These are phyloP conservation scores for Cossypha caffra DNA, from an alignment of 2,797 vertebrate species.

Conservation along the genomic window DNA sequence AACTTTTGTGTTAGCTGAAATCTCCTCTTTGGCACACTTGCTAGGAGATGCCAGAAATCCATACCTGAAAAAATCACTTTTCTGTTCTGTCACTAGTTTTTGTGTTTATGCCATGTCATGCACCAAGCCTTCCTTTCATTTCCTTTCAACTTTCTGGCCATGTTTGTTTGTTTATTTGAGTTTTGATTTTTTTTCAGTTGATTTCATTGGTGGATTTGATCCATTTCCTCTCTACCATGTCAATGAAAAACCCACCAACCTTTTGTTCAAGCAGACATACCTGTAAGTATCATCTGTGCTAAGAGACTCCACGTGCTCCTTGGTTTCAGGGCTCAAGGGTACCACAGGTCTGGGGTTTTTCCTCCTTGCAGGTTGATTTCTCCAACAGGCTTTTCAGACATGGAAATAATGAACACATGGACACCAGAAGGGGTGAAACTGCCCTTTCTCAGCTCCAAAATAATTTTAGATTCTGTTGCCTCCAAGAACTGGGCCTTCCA, in stretches of 20 bases:
- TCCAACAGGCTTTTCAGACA: neutral
- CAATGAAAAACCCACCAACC: conserved; percentile 93
- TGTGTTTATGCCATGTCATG: neutral
- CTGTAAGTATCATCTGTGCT: conserved; percentile 84
- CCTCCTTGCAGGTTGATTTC: neutral
- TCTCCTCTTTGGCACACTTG: neutral
- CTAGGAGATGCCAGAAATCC: neutral
- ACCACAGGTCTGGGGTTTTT: neutral
- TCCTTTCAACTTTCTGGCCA: conserved; percentile 41
- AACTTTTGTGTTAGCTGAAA: neutral
- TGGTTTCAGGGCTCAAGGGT: neutral
- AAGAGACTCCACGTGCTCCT: neutral
- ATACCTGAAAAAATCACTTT: neutral
- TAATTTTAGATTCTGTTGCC: neutral
- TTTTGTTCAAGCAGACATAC: conserved; percentile 90
- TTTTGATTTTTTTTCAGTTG: conserved; percentile 94
- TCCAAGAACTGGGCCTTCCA: neutral
- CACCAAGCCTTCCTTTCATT: neutral
- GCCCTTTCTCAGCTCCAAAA: neutral
- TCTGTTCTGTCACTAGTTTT: neutral
- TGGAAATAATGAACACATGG: neutral
- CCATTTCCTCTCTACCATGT: conserved; percentile 96
- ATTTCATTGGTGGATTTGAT: conserved; percentile 99
- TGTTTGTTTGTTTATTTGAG: conserved; percentile 79
- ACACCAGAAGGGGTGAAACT: neutral